Evolutionary conservation across 2,797 vertebrate genomes (phyloP).

Genomic region (Tadarida brasiliensis): DNA sequence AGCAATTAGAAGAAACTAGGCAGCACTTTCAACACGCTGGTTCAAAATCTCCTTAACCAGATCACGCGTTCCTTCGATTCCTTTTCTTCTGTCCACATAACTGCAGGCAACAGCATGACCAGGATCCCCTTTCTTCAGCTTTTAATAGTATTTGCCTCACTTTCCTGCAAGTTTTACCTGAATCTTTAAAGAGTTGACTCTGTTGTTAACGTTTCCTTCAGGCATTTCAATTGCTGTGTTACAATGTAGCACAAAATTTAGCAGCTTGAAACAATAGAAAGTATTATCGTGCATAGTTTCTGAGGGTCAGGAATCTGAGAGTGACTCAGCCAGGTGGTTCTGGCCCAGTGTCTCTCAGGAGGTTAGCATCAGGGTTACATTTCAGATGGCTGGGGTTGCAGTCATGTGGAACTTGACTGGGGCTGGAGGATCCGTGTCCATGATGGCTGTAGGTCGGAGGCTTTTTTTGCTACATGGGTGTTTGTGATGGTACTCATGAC

Average conservation of each 20-base stretch:
- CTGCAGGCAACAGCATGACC: not conserved
- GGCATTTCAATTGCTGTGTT: not conserved
- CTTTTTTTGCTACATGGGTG: not conserved
- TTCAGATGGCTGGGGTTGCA: not conserved
- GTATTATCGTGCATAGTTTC: not conserved
- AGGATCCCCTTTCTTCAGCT: not conserved
- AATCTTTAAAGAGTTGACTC: not conserved
- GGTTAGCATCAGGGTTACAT: not conserved
- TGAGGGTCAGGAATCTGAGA: not conserved
- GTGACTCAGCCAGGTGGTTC: not conserved
- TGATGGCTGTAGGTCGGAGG: not conserved
- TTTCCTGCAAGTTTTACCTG: not conserved
- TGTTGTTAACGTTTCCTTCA: not conserved
- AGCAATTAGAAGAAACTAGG: not conserved
- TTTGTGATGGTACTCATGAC: not conserved
- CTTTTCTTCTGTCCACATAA: not conserved
- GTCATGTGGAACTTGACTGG: not conserved
- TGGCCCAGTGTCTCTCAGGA: not conserved
- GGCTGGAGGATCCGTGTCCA: not conserved
- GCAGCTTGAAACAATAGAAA: not conserved
- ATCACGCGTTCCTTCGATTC: accelerated
- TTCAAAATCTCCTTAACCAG: not conserved
- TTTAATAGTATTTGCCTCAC: not conserved
- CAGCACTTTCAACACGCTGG: not conserved
- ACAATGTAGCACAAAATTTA: not conserved